Base-by-base conservation (phyloP, 2,797 vertebrate genomes). In the Oreortyx pictus region DNA sequence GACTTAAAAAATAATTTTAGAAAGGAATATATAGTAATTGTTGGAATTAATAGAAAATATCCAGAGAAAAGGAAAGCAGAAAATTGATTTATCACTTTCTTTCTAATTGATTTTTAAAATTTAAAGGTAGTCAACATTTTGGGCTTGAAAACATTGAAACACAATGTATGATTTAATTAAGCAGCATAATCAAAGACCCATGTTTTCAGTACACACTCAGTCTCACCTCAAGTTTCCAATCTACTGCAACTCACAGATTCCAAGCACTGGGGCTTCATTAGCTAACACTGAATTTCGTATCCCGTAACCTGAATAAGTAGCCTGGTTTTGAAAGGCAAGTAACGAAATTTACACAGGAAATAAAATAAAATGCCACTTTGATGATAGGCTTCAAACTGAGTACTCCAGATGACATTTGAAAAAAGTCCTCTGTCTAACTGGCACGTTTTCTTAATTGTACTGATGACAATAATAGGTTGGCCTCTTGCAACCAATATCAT, bases 321-420 rank as follows among this genome's bases (percentile, higher is more conserved):
- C 43, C 70, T 71, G 37, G 50, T 72, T 89, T 91, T 86, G 74
- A 86, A 4, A 95, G 52, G 60, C 52, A 59, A 90, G 27, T 44
- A 82, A 5, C 88, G 77, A 87, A 49, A 76, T 8, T 66, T 90
- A 90, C 18, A 86, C 13, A 84, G 49, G 54, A 94, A 93, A 80
- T 60, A 80, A 71, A 90, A 84, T 77, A 91, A 65, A 77, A 72
- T n/a, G 29, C 86, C 54, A 88, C 59, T 71, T 57, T 73, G 66
- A 91, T 88, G 88, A 78, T 11, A 2, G 73, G 37, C 50, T 86
- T 89, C 78, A 82, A 76, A 84, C 11, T 77, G 75, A 85, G 86
- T 50, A 56, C 11, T 80, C 25, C 41, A 93, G 54, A 12, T 89
- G 62, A 44, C 33, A 64, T 78, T 59, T 73, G 44, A 88, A 86